Evolutionary conservation across 23 tunicate species (phyloP), one percentile per base, ranked within the genome.

Genomic region (Styela clava): DNA sequence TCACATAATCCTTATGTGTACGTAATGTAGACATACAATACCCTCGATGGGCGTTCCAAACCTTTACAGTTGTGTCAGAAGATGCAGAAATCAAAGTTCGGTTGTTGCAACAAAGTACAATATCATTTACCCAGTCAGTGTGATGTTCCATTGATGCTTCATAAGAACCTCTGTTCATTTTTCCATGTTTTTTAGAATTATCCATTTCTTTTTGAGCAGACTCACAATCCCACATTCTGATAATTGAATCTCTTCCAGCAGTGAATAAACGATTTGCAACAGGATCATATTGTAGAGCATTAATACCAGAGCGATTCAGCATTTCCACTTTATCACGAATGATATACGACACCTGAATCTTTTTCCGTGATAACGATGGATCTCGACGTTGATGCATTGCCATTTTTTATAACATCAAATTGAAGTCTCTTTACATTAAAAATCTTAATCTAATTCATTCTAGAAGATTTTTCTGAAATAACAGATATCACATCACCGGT

Each of bases 121-220:
- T 84, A 68, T 96, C 99, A 68, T 96, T 96, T 35, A 96, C 99
- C 99, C 99, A 96, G 63, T 96, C 99, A 0, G 99, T 91, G 64
- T 96, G 99, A 81, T 96, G 99, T 56, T 96, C 99, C 97, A 96
- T 84, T 3, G 99, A 87, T 19, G 84, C 84, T 68, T 84, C 62
- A 52, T 93, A 93, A 23, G 71, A 83, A 56, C 88, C 91, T 19
- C 31, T 32, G 2, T 34, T 79, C 25, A 52, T 72, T n/a, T 67
- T 74, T 26, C 21, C 52, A 5, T 52, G 33, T 18, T 35, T 64
- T 1, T 18, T 18, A 22, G n/a, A 19, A 67, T 16, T 19, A 67
- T 25, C 71, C 0, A 21, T 23, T 61, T 26, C 24, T 71, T 2
- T 64, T 0, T 74, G 34, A 18, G 22, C 70, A 52, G 26, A 31